Percentiles rank a stretch among this genome's conserved stretches.
These are phyloP conservation scores for Porites evermanni DNA, from an alignment of 92 coral and sea anemone genomes.

Conservation along the genomic window DNA sequence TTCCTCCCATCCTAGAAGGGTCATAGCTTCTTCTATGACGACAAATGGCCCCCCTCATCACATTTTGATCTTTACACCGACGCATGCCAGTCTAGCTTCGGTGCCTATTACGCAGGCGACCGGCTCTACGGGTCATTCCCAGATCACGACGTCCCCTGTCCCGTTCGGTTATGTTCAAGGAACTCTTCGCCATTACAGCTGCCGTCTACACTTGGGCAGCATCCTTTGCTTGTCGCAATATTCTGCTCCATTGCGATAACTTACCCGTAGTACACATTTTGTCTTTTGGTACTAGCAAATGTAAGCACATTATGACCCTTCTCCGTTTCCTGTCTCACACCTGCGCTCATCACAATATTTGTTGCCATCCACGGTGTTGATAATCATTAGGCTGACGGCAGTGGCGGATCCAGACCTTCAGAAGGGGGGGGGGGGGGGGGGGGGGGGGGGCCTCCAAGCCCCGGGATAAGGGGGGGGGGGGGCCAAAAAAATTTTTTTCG, in stretches of 20 bases:
- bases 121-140: constrained; percentile 58
- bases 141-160: constrained; percentile 14
- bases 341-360: constrained; percentile 5
- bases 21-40: constrained; percentile 39
- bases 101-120: constrained; percentile 34
- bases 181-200: constrained; percentile 24
- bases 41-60: constrained; percentile 30
- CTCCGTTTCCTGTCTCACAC: constrained; percentile 7
- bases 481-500: too few species aligned
- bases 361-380: not conserved
- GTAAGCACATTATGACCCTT: constrained; percentile 16
- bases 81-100: constrained; percentile 48
- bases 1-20: constrained; percentile 72
- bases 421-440: too few species aligned
- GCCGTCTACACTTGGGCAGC: constrained; percentile 36
- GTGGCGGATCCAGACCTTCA: too few species aligned
- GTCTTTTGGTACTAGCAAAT: constrained; percentile 15
- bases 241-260: constrained; percentile 29
- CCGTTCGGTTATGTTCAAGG: constrained; percentile 33
- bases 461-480: too few species aligned
- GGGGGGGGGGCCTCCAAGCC: too few species aligned
- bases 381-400: not conserved
- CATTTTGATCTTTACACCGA: constrained; percentile 62
- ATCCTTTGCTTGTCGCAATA: constrained; percentile 4
- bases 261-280: constrained; percentile 21